These are phyloP conservation scores for Halyomorpha halys DNA, from an alignment of 1,140 invertebrate genomes.

Conservation along the genomic window DNA sequence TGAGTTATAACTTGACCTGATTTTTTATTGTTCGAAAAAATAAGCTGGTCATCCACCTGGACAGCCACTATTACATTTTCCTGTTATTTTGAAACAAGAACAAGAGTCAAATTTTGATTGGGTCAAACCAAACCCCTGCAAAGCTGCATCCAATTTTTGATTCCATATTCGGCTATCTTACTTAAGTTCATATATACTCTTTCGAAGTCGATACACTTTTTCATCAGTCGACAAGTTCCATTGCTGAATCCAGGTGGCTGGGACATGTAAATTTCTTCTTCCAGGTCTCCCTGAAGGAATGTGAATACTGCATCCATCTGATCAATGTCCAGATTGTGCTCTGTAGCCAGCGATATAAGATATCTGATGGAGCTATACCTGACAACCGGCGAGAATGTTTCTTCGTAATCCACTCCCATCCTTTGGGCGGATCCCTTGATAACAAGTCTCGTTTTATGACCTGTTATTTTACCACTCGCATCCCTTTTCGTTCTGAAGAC, in stretches of 20 bases:
- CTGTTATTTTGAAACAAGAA: neutral
- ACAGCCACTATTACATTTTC: neutral
- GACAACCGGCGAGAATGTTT: constrained; percentile 35
- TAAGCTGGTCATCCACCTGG: neutral
- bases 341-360: constrained; percentile 35
- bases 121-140: neutral
- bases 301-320: constrained; percentile 37
- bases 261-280: constrained; percentile 37
- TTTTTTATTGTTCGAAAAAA: neutral
- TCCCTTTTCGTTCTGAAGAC: constrained; percentile 35
- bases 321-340: constrained; percentile 32
- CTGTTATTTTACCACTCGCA: constrained; percentile 31
- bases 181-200: neutral
- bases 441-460: constrained; percentile 38
- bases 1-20: neutral
- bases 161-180: neutral
- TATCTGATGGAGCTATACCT: constrained; percentile 34
- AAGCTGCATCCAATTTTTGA: too few species aligned
- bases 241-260: too few species aligned
- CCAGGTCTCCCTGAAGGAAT: constrained; percentile 36
- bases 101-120: neutral
- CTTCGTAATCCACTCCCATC: constrained; percentile 34
- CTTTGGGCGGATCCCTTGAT: constrained; percentile 38
- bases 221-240: too few species aligned
- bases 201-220: neutral